Percentiles rank a stretch among this genome's conserved stretches.
Conservation (phyloP, 2,797 vertebrate species). For the Octomys mimax region DNA sequence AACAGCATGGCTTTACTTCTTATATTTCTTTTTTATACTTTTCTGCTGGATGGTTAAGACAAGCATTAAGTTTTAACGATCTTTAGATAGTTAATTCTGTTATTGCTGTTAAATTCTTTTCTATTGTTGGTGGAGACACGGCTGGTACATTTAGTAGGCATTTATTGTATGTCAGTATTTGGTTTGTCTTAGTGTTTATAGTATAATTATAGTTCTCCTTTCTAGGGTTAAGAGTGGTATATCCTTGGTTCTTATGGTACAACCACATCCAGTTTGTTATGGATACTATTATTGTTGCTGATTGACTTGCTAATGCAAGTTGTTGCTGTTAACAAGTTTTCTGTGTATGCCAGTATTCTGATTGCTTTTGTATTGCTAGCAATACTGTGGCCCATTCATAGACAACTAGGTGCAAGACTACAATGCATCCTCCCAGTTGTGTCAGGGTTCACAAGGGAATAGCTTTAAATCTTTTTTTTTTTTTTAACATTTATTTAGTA, state of each 20-base stretch:
- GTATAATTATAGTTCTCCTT: not conserved
- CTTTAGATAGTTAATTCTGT: not conserved
- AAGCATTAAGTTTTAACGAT: not conserved
- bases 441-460: not conserved
- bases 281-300: not conserved
- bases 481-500: too few species aligned
- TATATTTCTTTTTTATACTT: too few species aligned
- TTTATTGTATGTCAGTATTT: not conserved
- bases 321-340: not conserved
- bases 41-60: too few species aligned
- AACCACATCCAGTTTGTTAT: not conserved
- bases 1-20: too few species aligned
- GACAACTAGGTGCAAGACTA: not conserved
- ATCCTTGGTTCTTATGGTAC: not conserved
- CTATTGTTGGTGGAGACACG: not conserved
- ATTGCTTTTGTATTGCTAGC: not conserved
- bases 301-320: not conserved
- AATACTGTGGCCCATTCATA: not conserved
- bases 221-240: not conserved
- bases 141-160: not conserved
- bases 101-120: not conserved
- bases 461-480: too few species aligned
- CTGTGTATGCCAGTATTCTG: not conserved
- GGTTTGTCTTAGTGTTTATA: not conserved
- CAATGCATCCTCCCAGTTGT: not conserved